Evolutionary conservation across 2,888 invertebrate genomes (phyloP), one percentile per base, ranked within the genome.

Genomic region (Ochropleura leucogaster): DNA sequence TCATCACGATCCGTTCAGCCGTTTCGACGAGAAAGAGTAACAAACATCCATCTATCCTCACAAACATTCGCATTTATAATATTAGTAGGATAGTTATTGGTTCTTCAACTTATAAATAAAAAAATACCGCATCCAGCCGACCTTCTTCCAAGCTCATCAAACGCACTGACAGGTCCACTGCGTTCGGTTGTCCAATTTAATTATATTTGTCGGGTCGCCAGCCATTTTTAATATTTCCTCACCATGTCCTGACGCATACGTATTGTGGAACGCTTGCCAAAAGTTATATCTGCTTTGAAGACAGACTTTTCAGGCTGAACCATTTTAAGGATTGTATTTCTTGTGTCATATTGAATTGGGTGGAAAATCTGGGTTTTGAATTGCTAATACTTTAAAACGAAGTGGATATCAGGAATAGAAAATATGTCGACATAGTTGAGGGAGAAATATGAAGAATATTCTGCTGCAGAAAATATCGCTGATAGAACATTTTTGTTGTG

Each of bases 171-270:
- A 90, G 90, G 81, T 85, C 90, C 88, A 89, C 92, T 90, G 87
- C 90, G 90, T 89, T 82, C 81, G 92, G 89, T 90, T 91, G 92
- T 92, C 91, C 92, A 93, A 93, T 93, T 92, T 93, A 94, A 94
- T 94, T 91, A 92, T 90, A 89, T 92, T 90, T 89, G 91, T 89
- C 87, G 88, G 88, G 85, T 89, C 89, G 90, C 88, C 85, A 84
- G 87, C 89, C 87, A 83, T 89, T 93, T 91, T 91, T 90, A 91
- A 92, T 90, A 89, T 89, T 88, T 91, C 88, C 77, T 87, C 86
- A 83, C 85, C 80, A 30, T 89, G 88, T 88, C 82, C 79, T 88
- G 82, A 79, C 77, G 79, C 81, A 85, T 84, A 85, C 86, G 82
- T 88, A 87, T 68, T 79, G 80, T 68, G 68, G 68, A 79, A 62